Percentiles rank a stretch among this genome's conserved stretches.
Evolutionary conservation across 2,113 vertebrate genomes (phyloP).

Genomic region (Pachyramphus minor): DNA sequence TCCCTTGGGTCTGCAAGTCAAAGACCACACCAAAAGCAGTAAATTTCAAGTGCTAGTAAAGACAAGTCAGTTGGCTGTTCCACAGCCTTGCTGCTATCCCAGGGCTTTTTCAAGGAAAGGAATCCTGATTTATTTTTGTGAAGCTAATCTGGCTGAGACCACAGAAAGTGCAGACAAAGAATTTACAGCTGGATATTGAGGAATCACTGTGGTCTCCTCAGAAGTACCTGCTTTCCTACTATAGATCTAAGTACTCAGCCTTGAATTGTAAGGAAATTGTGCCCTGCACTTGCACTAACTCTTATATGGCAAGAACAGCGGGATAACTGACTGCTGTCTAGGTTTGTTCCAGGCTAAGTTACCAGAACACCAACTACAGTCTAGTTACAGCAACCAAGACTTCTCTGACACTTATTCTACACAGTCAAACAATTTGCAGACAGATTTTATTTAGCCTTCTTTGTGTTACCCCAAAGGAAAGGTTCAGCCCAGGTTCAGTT

Average conservation of each 20-base stretch:
- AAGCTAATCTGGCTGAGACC: background rate
- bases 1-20: constrained; percentile 88
- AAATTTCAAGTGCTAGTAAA: background rate
- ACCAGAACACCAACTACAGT: background rate
- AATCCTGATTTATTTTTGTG: background rate
- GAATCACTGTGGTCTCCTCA: background rate
- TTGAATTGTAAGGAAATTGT: background rate
- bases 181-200: background rate
- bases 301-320: accelerated
- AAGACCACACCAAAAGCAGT: background rate
- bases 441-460: background rate
- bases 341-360: background rate
- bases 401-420: background rate
- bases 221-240: background rate
- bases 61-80: background rate
- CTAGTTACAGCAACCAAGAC: background rate
- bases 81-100: background rate
- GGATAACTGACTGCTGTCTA: background rate
- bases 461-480: background rate
- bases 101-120: background rate
- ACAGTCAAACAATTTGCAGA: background rate
- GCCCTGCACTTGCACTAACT: background rate
- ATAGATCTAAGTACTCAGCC: background rate
- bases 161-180: background rate
- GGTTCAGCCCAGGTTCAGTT: background rate